phyloP scores from a whole-genome alignment of 2,797 vertebrate species.

The Anisognathus igniventris region DNA sequence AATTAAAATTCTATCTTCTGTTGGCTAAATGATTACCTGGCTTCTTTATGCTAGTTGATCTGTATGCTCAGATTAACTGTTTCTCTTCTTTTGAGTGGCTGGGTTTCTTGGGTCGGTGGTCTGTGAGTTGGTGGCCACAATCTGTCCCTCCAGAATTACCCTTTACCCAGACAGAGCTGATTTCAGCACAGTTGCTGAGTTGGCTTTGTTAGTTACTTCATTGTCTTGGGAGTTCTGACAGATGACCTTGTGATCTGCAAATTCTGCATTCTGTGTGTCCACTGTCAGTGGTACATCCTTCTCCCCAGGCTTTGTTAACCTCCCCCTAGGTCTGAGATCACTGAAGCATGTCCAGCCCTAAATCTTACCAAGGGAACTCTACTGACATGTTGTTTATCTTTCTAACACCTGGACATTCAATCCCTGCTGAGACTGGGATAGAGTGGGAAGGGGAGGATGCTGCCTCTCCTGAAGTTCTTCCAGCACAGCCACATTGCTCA shows the following conservation, averaged over 20 bases:
- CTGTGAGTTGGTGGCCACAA: neutral
- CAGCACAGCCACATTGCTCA: rapidly evolving
- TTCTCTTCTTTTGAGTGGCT: neutral
- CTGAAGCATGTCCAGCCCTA: neutral
- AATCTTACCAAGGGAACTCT: neutral
- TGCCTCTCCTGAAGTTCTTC: neutral
- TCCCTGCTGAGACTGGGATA: neutral
- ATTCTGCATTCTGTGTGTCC: neutral
- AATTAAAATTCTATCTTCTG: neutral
- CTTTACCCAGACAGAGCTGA: neutral
- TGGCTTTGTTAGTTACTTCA: neutral
- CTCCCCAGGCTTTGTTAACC: neutral
- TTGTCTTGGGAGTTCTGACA: neutral
- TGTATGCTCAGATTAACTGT: neutral
- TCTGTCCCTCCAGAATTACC: neutral
- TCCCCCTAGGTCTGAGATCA: neutral
- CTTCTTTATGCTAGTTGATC: neutral
- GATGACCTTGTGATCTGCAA: neutral
- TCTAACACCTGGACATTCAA: neutral
- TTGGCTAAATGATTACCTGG: neutral
- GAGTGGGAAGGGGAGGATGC: neutral
- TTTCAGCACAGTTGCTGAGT: neutral
- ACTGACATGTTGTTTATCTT: neutral
- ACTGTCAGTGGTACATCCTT: neutral
- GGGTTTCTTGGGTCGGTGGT: neutral